Percentiles rank a stretch among this genome's conserved stretches.
These are phyloP conservation scores for Synanceia verrucosa DNA, from an alignment of 2,797 vertebrate genomes.

Conservation along the genomic window DNA sequence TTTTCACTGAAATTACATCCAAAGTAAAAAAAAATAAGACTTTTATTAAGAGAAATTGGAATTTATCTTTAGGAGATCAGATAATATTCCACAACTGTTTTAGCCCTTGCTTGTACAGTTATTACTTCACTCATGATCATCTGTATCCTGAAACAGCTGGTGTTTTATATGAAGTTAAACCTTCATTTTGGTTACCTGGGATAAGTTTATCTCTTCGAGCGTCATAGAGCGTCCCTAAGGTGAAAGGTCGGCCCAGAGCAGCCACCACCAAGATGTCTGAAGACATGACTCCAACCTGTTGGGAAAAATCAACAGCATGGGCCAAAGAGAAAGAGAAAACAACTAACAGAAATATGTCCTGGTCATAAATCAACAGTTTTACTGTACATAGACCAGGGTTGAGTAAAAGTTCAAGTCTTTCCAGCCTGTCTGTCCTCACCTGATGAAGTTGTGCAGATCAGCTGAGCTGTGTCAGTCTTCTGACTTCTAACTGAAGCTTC, in stretches of 20 bases:
- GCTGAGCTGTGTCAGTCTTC: background rate
- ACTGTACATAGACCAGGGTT: too few relatives aligned
- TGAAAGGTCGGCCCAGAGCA: constrained; percentile 59
- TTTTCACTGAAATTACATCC: too few relatives aligned
- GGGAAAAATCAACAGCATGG: background rate
- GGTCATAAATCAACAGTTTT: too few relatives aligned
- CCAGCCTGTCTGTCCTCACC: background rate
- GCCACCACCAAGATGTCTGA: constrained; percentile 18
- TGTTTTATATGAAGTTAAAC: too few relatives aligned
- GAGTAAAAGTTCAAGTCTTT: background rate
- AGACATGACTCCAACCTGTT: background rate
- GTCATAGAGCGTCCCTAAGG: constrained; percentile 62
- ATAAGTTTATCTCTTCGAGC: constrained; percentile 48
- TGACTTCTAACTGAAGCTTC: background rate
- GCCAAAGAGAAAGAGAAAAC: background rate
- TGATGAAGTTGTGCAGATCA: background rate
- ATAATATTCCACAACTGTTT: too few relatives aligned
- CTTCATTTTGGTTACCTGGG: constrained; percentile 34
- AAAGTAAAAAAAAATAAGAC: too few relatives aligned
- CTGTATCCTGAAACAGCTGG: too few relatives aligned
- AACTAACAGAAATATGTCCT: background rate
- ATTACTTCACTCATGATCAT: too few relatives aligned
- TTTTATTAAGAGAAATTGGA: too few relatives aligned
- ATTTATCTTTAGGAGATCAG: too few relatives aligned
- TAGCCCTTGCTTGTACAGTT: too few relatives aligned